A percentile compares a stretch with the other conserved stretches of the same genome.
Evolutionary conservation across 2,113 vertebrate genomes (phyloP).

Genomic region (Pavo muticus): DNA sequence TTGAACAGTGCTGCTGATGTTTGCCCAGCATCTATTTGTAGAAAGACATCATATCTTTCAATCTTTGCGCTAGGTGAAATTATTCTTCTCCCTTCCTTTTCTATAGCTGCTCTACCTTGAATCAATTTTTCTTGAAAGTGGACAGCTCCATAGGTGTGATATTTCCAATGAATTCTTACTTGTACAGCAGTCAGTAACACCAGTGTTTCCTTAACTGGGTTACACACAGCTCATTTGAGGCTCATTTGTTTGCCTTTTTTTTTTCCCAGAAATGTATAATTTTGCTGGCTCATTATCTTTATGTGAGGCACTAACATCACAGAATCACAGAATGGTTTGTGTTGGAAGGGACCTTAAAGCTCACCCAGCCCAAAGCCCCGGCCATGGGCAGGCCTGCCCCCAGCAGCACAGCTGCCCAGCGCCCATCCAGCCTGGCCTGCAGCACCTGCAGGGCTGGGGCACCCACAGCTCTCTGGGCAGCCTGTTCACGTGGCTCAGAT

Average conservation of each 20-base stretch:
- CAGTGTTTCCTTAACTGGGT: background rate
- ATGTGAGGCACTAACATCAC: background rate
- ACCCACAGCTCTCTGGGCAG: background rate
- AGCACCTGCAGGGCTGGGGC: background rate
- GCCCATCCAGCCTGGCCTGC: no score
- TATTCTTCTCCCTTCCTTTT: background rate
- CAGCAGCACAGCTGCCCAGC: background rate
- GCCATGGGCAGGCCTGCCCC: background rate
- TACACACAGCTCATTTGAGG: background rate
- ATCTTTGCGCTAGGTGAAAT: background rate
- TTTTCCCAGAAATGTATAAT: background rate
- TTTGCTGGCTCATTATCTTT: background rate
- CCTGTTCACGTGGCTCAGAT: background rate
- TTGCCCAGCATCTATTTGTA: slow-evolving; percentile 9
- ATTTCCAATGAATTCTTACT: background rate
- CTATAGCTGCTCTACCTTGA: background rate
- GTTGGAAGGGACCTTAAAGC: background rate
- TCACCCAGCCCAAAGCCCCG: background rate
- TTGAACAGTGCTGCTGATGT: background rate
- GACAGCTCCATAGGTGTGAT: background rate
- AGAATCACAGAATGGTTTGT: no score
- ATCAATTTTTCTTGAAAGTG: background rate
- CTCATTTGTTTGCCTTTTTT: background rate
- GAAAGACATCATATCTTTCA: background rate
- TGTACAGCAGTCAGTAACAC: background rate